A percentile compares a stretch with the other conserved stretches of the same genome.
phyloP scores from a whole-genome alignment of 2,797 vertebrate species.

The Pelochelys cantorii region DNA sequence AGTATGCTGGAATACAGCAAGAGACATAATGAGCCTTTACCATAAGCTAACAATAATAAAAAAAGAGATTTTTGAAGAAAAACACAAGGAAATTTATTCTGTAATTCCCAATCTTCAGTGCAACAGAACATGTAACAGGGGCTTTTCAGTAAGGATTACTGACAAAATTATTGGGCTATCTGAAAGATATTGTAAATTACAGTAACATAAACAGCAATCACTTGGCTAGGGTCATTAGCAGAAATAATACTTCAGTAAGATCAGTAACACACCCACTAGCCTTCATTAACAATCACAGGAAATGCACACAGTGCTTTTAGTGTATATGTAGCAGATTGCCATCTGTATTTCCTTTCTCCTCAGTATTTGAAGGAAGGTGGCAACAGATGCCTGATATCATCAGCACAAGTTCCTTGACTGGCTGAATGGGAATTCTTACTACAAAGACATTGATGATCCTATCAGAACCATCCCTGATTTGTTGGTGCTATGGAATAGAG shows the following conservation, averaged over 20 bases:
- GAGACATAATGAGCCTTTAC: neutral
- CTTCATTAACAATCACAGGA: conserved; percentile 81
- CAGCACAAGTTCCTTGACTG: conserved; percentile 67
- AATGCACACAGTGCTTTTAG: conserved; percentile 75
- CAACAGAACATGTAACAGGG: neutral
- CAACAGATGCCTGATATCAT: conserved; percentile 76
- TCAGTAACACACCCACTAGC: conserved; percentile 65
- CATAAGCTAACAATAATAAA: neutral
- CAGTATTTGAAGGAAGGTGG: conserved; percentile 72
- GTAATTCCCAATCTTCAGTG: conserved; percentile 4
- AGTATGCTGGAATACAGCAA: neutral
- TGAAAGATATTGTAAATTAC: conserved; percentile 30
- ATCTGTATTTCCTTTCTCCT: conserved; percentile 79
- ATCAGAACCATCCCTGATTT: conserved; percentile 61
- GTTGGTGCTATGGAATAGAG: conserved; percentile 43
- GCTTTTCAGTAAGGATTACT: conserved; percentile 19
- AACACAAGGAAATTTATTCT: conserved; percentile 38
- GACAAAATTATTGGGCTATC: conserved; percentile 22
- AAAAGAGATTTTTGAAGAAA: neutral
- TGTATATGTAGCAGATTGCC: conserved; percentile 68
- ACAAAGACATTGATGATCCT: conserved; percentile 68
- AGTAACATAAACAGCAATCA: conserved; percentile 51
- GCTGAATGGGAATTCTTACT: conserved; percentile 69
- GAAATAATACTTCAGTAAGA: conserved; percentile 41
- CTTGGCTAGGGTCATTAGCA: conserved; percentile 42